Evolutionary conservation across 2,888 invertebrate species (phyloP), one percentile per base, ranked within the genome.

Genomic region (Scaptomyza tumidula): DNA sequence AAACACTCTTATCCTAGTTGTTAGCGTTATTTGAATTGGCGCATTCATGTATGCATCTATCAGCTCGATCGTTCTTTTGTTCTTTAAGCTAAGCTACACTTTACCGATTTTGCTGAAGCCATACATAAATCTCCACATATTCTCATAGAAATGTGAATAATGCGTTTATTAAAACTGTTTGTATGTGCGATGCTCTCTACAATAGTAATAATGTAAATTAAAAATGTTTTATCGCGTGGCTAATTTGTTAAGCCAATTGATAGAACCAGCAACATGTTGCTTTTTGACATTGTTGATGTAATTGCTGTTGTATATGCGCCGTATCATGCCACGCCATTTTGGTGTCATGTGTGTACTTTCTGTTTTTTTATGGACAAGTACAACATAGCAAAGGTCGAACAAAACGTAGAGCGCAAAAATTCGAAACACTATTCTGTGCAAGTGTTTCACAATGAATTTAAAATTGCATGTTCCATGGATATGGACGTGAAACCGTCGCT

Each of bases 361-460:
- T 55, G 39, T 46, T 57, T 62, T 55, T 44, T 16, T 43, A 61
- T 24, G 37, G 24, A 46, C 16, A 43, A 44, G 35, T 27, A 44
- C 13, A 53, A 43, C 57, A 35, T 61, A 55, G 62, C 55, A 44
- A 49, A 57, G 69, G 79, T 75, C 71, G 60, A 65, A 62, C 72
- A 72, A 60, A 68, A 63, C 53, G 56, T 11, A 55, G 19, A 59
- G 44, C 55, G 31, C 62, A 71, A 67, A 84, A 79, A 70, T 64
- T 49, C 66, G 54, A 68, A 58, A 68, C 66, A 78, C 73, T 78
- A 73, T 81, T 78, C 73, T 63, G 79, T 76, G 82, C 79, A 85
- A 84, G 81, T 87, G 82, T 85, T 83, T 78, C 79, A 76, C 85
- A 87, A 87, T 85, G 85, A 83, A 87, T 81, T 83, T 87, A 60